These are phyloP conservation scores for Cydia strobilella DNA, from an alignment of 1,140 invertebrate species.

Conservation along the genomic window DNA sequence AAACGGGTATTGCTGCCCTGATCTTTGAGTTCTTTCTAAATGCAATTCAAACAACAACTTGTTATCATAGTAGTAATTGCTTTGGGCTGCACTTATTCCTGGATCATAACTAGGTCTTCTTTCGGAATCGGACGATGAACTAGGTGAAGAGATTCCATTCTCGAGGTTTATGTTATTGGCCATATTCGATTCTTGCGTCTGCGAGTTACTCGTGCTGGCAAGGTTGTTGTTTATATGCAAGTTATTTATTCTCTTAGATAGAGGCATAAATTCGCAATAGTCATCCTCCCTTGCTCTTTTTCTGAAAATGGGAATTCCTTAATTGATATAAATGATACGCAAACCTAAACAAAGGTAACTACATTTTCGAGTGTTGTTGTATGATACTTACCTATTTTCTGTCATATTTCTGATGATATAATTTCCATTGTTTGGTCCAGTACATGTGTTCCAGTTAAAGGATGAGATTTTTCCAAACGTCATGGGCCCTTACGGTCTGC, in stretches of 20 bases:
- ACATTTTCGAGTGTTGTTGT: conserved; percentile 34
- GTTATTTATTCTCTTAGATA: conserved; percentile 89
- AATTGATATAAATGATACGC: conserved; percentile 30
- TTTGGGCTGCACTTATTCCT: conserved; percentile 71
- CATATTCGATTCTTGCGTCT: conserved; percentile 64
- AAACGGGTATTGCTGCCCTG: conserved; percentile 75
- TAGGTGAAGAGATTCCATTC: conserved; percentile 60
- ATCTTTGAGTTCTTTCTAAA: conserved; percentile 78
- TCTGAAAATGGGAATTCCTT: conserved; percentile 67
- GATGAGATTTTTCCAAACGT: conserved; percentile 63
- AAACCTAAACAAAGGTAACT: conserved; percentile 24
- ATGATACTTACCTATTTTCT: conserved; percentile 68
- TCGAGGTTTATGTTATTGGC: conserved; percentile 57
- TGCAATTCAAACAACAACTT: conserved; percentile 79
- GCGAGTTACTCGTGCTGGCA: conserved; percentile 49
- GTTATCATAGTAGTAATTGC: conserved; percentile 77
- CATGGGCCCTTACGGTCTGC: conserved; percentile 42
- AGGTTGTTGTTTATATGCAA: conserved; percentile 84
- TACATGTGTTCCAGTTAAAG: conserved; percentile 52
- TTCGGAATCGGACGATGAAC: conserved; percentile 58
- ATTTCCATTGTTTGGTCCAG: conserved; percentile 61
- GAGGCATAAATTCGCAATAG: conserved; percentile 86
- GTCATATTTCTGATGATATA: conserved; percentile 66
- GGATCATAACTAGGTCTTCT: conserved; percentile 76
- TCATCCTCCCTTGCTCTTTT: conserved; percentile 86